A percentile compares a stretch with the other conserved stretches of the same genome.
Conservation (phyloP, 2,888 invertebrate species). For the Mimachlamys varia region DNA sequence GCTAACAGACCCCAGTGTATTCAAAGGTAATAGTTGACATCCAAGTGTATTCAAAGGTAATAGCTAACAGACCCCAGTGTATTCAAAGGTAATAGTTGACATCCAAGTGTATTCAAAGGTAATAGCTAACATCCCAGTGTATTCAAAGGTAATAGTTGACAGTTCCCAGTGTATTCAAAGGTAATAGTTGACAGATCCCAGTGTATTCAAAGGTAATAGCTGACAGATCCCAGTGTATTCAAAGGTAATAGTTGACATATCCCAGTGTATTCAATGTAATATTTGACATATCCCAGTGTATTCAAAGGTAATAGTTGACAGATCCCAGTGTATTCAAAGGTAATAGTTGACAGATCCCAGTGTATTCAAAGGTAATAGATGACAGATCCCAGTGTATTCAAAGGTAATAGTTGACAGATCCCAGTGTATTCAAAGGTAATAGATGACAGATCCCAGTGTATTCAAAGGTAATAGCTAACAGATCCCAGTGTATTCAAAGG, state of each 20-base stretch:
- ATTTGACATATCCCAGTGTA: conserved; percentile 64
- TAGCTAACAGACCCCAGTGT: conserved; percentile 65
- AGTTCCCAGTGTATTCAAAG: conserved; percentile 72
- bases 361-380: conserved; percentile 77
- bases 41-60: too few species aligned
- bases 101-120: conserved; percentile 74
- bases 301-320: conserved; percentile 74
- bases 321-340: conserved; percentile 72
- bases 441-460: too few species aligned
- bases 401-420: conserved; percentile 70
- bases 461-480: conserved; percentile 70
- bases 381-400: too few species aligned
- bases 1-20: conserved; percentile 65
- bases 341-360: conserved; percentile 67
- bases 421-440: conserved; percentile 74
- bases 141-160: conserved; percentile 71
- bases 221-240: too few species aligned
- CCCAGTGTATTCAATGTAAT: conserved; percentile 75
- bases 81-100: conserved; percentile 74
- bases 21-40: conserved; percentile 79
- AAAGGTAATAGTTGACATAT: conserved; percentile 71
- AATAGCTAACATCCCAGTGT: too few species aligned
- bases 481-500: conserved; percentile 74
- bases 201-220: conserved; percentile 76
- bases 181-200: conserved; percentile 67